Evolutionary conservation across 2,113 vertebrate genomes (phyloP).

Genomic region (Callithrix jacchus): DNA sequence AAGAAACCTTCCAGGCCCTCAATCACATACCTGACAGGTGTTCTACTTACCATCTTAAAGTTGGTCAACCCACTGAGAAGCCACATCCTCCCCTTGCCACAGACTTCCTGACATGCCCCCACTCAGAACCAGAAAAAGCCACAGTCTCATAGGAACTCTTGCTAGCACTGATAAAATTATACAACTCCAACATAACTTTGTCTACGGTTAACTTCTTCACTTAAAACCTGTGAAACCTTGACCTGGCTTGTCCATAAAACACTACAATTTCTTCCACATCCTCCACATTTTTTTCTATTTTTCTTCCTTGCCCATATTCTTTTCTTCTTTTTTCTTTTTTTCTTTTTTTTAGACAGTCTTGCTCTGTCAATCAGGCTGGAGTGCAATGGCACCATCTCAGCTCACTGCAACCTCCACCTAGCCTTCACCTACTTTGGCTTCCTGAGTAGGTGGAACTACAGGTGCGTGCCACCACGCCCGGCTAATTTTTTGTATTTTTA

Average conservation of each 20-base stretch:
- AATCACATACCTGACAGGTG: neutral
- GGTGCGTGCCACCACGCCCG: rapidly evolving
- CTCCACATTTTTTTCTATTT: neutral
- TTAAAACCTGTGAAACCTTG: neutral
- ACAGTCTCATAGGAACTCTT: too few relatives aligned
- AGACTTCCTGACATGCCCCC: too few relatives aligned
- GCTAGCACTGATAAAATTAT: rapidly evolving
- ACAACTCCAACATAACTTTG: neutral
- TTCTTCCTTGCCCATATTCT: neutral
- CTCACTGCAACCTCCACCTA: too few relatives aligned
- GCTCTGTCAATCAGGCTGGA: too few relatives aligned
- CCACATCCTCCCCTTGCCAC: neutral
- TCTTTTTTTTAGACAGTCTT: too few relatives aligned
- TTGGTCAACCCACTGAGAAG: neutral
- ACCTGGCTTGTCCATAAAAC: neutral
- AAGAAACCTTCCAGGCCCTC: neutral
- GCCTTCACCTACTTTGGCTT: too few relatives aligned
- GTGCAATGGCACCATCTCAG: too few relatives aligned
- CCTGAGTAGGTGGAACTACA: too few relatives aligned
- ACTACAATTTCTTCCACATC: neutral
- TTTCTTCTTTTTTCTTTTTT: neutral
- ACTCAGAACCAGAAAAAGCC: neutral
- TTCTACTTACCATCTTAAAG: neutral
- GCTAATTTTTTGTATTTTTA: too few relatives aligned
- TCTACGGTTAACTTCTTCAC: neutral